Percentiles rank a stretch among this genome's conserved stretches.
These are phyloP conservation scores for Acrocephalus arundinaceus DNA, from an alignment of 2,113 vertebrate genomes.

Conservation along the genomic window DNA sequence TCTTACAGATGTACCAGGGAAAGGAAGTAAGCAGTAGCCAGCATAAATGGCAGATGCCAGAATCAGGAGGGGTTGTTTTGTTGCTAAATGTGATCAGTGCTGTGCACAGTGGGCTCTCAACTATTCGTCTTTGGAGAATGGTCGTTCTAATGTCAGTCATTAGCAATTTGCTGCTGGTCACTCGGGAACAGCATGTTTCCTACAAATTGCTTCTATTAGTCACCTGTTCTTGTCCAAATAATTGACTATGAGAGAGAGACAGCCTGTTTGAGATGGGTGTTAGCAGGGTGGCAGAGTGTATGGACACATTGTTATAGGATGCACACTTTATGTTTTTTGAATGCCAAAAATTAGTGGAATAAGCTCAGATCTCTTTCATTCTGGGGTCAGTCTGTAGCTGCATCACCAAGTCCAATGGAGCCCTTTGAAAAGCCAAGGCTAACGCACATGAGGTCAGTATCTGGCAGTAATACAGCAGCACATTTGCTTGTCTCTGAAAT, in stretches of 20 bases:
- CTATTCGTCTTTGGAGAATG: neutral
- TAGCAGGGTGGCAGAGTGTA: neutral
- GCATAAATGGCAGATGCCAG: slow-evolving; percentile 15
- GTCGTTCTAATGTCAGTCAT: slow-evolving; percentile 37
- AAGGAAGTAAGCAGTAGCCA: neutral
- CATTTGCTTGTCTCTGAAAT: slow-evolving; percentile 34
- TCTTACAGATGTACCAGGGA: neutral
- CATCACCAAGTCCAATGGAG: neutral
- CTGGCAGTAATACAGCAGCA: slow-evolving; percentile 23
- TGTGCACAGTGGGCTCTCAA: slow-evolving; percentile 16
- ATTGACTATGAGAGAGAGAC: neutral
- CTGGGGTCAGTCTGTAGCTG: neutral
- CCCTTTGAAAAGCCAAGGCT: neutral
- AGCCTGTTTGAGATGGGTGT: neutral
- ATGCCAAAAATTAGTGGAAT: neutral
- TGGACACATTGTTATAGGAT: neutral
- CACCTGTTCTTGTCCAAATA: slow-evolving; percentile 52
- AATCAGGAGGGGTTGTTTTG: neutral
- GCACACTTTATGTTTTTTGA: neutral
- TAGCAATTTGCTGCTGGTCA: slow-evolving; percentile 51
- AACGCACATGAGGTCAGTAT: slow-evolving; percentile 8
- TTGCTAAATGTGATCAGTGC: slow-evolving; percentile 14
- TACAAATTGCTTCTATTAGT: slow-evolving; percentile 51
- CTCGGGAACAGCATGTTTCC: slow-evolving; percentile 43
- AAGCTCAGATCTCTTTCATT: neutral